Percentiles rank a stretch among this genome's conserved stretches.
These are phyloP conservation scores for Denticeps clupeoides DNA, from an alignment of 2,797 vertebrate genomes.

Conservation along the genomic window DNA sequence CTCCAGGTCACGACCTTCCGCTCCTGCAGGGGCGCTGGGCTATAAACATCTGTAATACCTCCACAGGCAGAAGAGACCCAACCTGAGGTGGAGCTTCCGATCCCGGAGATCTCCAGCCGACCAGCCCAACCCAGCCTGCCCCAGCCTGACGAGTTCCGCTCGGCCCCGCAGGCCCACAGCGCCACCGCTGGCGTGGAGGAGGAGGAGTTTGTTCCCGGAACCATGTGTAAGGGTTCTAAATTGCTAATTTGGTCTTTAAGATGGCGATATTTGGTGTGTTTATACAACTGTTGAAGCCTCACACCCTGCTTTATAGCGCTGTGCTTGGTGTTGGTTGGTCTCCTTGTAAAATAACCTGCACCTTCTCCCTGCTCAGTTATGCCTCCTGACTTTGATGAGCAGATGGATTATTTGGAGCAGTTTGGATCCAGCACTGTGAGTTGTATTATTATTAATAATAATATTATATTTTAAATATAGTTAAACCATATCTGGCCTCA, in stretches of 20 bases:
- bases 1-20: not conserved
- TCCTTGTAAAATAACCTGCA: too few species aligned
- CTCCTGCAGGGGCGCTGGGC: too few species aligned
- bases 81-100: not conserved
- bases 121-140: not conserved
- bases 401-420: slow-evolving; percentile 89
- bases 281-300: not conserved
- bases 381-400: slow-evolving; percentile 59
- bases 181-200: slow-evolving; percentile 13
- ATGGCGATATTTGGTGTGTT: too few species aligned
- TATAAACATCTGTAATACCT: not conserved
- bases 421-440: slow-evolving; percentile 80
- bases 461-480: too few species aligned
- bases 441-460: slow-evolving; percentile 19
- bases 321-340: not conserved
- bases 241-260: too few species aligned
- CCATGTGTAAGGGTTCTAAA: slow-evolving; percentile 59
- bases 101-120: not conserved
- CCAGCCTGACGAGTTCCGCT: slow-evolving; percentile 3
- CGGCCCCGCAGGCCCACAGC: slow-evolving; percentile 24
- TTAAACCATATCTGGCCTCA: too few species aligned
- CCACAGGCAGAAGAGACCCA: not conserved
- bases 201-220: slow-evolving; percentile 58
- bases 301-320: not conserved
- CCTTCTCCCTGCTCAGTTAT: too few species aligned